Base-by-base conservation (phyloP, 2,797 vertebrate species). In the Odontamblyopus rebecca region DNA sequence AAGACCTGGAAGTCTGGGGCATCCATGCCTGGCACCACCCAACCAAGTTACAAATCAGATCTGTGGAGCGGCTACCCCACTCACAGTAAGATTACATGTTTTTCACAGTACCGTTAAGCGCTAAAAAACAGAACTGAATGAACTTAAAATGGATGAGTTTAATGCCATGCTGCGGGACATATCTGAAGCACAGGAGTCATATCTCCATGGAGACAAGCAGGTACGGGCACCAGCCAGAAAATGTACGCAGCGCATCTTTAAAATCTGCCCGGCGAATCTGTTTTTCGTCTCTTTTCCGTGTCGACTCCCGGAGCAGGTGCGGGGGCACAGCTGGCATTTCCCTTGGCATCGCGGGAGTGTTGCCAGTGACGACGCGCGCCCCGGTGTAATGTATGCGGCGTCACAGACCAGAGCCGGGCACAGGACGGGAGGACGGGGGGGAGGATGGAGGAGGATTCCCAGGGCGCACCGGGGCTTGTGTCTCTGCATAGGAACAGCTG, bases 311-410 rank as follows among this genome's bases (percentile, higher is more conserved):
- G 76, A 73, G 68, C 90, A 91, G 90, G 91, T 87, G 85, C 82
- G 78, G 79, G 88, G 74, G 51, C 85, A 88, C 90, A 92, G 90
- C 90, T 91, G 91, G 89, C 75, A 81, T 84, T 82, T 51, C 64
- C 79, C 85, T 75, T 54, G 56, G 78, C 81, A 86, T 83, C 77
- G 78, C 78, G 53, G 72, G 62, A 73, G 73, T 48, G 61, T 80
- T 77, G 77, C 84, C 86, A 85, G 78, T 70, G 72, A 82, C 86
- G 74, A 86, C 72, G 79, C 79, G 82, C 79, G 84, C 72, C 74
- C 80, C 44, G 3, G 44, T 70, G 54, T 89, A 85, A 91, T 91
- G 80, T 87, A 89, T 88, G 89, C 84, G 2, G 65, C 56, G 68
- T 30, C 85, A 83, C 78, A 88, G 79, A 84, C 5, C 75, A 67